Conservation (phyloP, 2,797 vertebrate genomes). For the Meriones psammophilus region DNA sequence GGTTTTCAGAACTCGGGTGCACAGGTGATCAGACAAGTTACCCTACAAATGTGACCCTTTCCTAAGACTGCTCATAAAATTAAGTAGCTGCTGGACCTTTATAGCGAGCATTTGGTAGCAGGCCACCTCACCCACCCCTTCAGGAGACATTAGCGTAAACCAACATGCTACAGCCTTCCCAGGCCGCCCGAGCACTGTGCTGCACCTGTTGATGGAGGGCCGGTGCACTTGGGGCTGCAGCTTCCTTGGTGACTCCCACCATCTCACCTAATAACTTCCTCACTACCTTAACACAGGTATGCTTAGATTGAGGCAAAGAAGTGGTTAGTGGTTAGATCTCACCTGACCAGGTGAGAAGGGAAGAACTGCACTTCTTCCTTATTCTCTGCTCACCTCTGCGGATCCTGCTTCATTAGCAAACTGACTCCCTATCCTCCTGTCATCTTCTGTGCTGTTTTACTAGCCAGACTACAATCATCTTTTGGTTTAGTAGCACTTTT, state of each 20-base stretch:
- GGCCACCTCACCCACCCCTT: background rate
- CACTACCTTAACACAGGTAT: constrained; percentile 72
- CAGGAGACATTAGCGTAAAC: background rate
- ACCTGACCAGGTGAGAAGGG: constrained; percentile 45
- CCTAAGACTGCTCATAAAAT: constrained; percentile 51
- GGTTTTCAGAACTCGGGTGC: constrained; percentile 56
- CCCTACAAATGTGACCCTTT: constrained; percentile 20
- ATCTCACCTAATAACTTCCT: constrained; percentile 54
- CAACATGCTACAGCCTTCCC: background rate
- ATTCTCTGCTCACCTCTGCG: background rate
- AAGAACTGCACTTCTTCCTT: background rate
- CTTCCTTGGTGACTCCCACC: constrained; percentile 37
- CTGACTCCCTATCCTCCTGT: background rate
- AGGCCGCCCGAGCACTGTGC: fast-evolving
- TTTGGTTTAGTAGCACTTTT: constrained; percentile 15
- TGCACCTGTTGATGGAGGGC: background rate
- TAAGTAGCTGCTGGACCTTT: constrained; percentile 41
- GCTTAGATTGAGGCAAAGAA: constrained; percentile 49
- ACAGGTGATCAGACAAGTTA: background rate
- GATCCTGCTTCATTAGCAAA: constrained; percentile 38
- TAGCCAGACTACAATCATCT: background rate
- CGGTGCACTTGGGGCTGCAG: background rate
- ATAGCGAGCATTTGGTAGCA: background rate
- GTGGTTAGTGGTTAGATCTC: constrained; percentile 64
- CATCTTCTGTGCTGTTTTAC: background rate